Evolutionary conservation across 2,113 vertebrate genomes (phyloP).

Genomic region (Brachypteracias leptosomus): DNA sequence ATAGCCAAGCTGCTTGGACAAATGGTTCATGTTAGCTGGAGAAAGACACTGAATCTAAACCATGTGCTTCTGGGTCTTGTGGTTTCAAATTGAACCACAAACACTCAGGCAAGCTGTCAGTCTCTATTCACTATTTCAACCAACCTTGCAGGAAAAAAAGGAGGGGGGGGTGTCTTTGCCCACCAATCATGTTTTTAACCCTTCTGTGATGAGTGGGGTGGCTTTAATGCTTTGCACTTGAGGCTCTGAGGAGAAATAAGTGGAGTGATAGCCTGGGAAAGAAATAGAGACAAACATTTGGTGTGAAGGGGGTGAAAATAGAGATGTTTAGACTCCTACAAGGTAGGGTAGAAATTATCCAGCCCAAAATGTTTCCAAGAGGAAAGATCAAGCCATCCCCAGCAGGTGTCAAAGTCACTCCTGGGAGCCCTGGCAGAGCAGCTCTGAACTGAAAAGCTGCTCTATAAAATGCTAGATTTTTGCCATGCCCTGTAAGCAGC

Average conservation of each 20-base stretch:
- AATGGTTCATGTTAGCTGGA: slow-evolving; percentile 75
- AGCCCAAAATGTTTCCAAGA: not conserved
- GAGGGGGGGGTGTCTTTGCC: not conserved
- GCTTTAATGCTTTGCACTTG: not conserved
- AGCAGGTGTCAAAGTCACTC: not conserved
- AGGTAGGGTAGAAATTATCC: not conserved
- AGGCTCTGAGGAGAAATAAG: not conserved
- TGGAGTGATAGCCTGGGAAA: not conserved
- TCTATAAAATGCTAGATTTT: not conserved
- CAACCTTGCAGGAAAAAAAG: not conserved
- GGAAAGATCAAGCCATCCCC: not conserved
- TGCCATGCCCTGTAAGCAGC: not conserved
- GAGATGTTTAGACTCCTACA: not conserved
- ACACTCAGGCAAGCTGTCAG: slow-evolving; percentile 67
- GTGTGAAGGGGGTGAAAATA: not conserved
- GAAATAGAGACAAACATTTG: not conserved
- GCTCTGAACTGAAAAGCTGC: not conserved
- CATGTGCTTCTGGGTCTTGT: slow-evolving; percentile 73
- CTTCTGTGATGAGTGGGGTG: not conserved
- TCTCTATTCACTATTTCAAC: slow-evolving; percentile 66
- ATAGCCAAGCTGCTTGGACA: slow-evolving; percentile 72
- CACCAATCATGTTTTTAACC: slow-evolving; percentile 53
- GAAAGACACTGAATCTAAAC: slow-evolving; percentile 73
- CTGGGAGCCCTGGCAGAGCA: not conserved
- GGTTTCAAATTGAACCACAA: slow-evolving; percentile 74